phyloP scores from a whole-genome alignment of 2,888 invertebrate genomes.

The Bhutanitis thaidina region DNA sequence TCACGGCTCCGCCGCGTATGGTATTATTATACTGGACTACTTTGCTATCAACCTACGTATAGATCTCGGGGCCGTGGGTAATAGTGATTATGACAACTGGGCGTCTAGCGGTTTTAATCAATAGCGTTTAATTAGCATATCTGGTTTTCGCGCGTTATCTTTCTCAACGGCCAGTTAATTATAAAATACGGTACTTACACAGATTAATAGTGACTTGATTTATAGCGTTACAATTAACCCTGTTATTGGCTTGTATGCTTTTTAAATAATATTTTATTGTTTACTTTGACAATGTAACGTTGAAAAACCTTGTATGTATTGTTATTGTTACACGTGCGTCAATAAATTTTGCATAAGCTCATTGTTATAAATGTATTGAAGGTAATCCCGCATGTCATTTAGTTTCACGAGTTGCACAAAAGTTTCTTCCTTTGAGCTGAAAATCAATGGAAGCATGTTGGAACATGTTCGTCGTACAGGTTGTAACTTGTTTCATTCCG shows the following conservation, averaged over 20 bases:
- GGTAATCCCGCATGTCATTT: slow-evolving; percentile 7
- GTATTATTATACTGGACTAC: slow-evolving; percentile 69
- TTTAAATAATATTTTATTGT: neutral
- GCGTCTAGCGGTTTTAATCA: slow-evolving; percentile 72
- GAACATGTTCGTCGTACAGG: slow-evolving; percentile 19
- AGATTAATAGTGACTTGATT: slow-evolving; percentile 19
- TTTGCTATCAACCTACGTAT: slow-evolving; percentile 60
- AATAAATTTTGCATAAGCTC: slow-evolving; percentile 17
- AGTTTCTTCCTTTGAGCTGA: slow-evolving; percentile 7
- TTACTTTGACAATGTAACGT: neutral
- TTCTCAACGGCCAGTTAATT: slow-evolving; percentile 22
- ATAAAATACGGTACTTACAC: slow-evolving; percentile 15
- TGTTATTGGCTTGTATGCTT: neutral
- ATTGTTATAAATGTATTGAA: slow-evolving; percentile 7
- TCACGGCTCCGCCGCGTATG: slow-evolving; percentile 70
- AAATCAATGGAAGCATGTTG: slow-evolving; percentile 16
- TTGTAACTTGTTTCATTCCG: slow-evolving; percentile 7
- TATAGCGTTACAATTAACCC: slow-evolving; percentile 23
- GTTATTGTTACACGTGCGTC: slow-evolving; percentile 23
- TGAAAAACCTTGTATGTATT: neutral
- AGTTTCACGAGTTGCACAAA: slow-evolving; percentile 17
- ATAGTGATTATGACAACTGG: slow-evolving; percentile 65
- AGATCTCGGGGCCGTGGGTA: slow-evolving; percentile 44
- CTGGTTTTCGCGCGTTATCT: slow-evolving; percentile 42
- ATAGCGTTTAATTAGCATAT: slow-evolving; percentile 62